Evolutionary conservation across 37 sponge, comb jelly and placozoan genomes (phyloP), one percentile per base, ranked within the genome.

Genomic region (Cladorhizidae sp.): DNA sequence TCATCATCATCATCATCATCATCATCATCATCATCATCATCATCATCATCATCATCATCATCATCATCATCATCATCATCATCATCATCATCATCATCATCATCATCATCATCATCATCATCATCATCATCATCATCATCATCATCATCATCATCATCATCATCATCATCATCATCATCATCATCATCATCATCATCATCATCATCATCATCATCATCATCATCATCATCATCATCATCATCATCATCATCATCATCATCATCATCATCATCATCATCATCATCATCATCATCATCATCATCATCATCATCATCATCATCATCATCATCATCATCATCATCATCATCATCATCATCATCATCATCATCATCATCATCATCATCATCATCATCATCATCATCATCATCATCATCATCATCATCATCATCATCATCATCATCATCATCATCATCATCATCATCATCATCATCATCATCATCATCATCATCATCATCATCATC

Each of bases 161-260:
- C 56, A 54, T 18, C 56, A 54, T 54, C 56, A 54, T 54, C 56
- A 54, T 54, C 56, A 54, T 54, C 56, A 54, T 18, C 56, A 54
- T 54, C 56, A 54, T 54, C 56, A 54, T 18, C 56, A 54, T 54
- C 56, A 54, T 18, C 56, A 54, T 54, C 56, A 54, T 18, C 56
- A 54, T 54, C 56, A 54, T 54, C 56, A 54, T 18, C 56, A 54
- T 54, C 56, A 54, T 18, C 56, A 54, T 54, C 56, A 54, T 54
- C 56, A 54, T 54, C 56, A 54, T 54, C 56, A 54, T 54, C 56
- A 54, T 54, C 56, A 54, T 54, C 56, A 54, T 54, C 56, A 54
- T 18, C 18, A 18, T 54, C 56, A 54, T 54, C 56, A 54, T 54
- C 56, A 54, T 54, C 56, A 54, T 54, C 56, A 54, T 54, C 56